These are phyloP conservation scores for Rhopalosiphum nymphaeae DNA, from an alignment of 2,888 invertebrate genomes.

Conservation along the genomic window DNA sequence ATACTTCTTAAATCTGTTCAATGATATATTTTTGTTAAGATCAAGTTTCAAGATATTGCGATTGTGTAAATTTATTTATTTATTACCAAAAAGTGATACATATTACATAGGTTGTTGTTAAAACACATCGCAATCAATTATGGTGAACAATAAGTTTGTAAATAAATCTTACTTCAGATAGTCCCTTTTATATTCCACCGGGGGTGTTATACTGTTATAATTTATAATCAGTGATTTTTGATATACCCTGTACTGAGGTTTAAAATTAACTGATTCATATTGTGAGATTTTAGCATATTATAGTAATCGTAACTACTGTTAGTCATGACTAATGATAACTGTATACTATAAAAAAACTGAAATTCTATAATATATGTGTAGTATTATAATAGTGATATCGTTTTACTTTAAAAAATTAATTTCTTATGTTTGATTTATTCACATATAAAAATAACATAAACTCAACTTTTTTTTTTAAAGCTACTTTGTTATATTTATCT, in stretches of 20 bases:
- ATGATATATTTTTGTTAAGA: not conserved
- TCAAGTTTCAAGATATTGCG: not conserved
- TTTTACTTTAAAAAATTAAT: not conserved
- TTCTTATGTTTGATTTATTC: not conserved
- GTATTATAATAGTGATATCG: not conserved
- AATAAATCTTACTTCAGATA: not conserved
- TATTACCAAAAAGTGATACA: not conserved
- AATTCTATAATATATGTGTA: not conserved
- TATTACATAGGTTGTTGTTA: not conserved
- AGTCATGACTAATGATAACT: not conserved
- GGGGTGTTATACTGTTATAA: not conserved
- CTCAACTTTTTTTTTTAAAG: not conserved
- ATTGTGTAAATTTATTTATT: not conserved
- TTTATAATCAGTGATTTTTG: not conserved
- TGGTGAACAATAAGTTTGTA: not conserved
- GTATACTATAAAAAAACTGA: not conserved
- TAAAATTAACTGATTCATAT: not conserved
- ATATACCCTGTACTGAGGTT: not conserved
- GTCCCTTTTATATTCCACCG: not conserved
- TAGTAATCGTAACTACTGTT: not conserved
- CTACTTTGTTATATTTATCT: not conserved
- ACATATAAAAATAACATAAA: not conserved
- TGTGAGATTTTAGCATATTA: not conserved
- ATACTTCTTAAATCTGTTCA: not conserved
- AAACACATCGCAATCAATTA: not conserved